These are phyloP conservation scores for Arctocebus calabarensis DNA, from an alignment of 2,797 vertebrate species.

Conservation along the genomic window DNA sequence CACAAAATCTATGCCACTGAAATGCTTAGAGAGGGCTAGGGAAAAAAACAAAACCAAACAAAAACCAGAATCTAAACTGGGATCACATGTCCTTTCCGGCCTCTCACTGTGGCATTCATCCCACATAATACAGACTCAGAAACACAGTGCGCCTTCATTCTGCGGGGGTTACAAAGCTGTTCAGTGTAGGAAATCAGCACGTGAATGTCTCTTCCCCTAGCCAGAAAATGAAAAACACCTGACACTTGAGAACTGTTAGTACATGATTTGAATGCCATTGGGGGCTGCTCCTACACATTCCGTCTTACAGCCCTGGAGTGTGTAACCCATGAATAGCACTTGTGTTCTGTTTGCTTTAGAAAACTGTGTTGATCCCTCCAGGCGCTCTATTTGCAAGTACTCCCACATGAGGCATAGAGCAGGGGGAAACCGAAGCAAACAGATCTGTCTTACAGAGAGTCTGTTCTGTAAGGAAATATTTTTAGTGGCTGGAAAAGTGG, in stretches of 20 bases:
- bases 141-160: slow-evolving; percentile 62
- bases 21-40: slow-evolving; percentile 45
- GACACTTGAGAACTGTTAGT: slow-evolving; percentile 84
- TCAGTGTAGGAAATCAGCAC: slow-evolving; percentile 76
- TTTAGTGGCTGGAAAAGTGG: slow-evolving; percentile 75
- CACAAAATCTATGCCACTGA: slow-evolving; percentile 55
- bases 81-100: slow-evolving; percentile 68
- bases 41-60: neutral
- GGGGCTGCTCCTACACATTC: slow-evolving; percentile 84
- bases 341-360: slow-evolving; percentile 85
- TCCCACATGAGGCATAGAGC: slow-evolving; percentile 78
- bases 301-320: slow-evolving; percentile 81
- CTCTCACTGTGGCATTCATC: slow-evolving; percentile 79
- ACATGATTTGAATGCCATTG: slow-evolving; percentile 86
- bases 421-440: slow-evolving; percentile 77
- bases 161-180: slow-evolving; percentile 80
- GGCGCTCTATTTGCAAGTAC: slow-evolving; percentile 81
- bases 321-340: slow-evolving; percentile 82
- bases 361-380: slow-evolving; percentile 84
- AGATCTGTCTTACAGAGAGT: slow-evolving; percentile 79
- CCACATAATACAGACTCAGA: slow-evolving; percentile 75
- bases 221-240: slow-evolving; percentile 84
- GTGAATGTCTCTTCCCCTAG: slow-evolving; percentile 73
- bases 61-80: slow-evolving; percentile 54
- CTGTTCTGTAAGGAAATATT: slow-evolving; percentile 79